phyloP scores from a whole-genome alignment of 35 echinoderm and acorn worm genomes.

The Heliocidaris tuberculata region DNA sequence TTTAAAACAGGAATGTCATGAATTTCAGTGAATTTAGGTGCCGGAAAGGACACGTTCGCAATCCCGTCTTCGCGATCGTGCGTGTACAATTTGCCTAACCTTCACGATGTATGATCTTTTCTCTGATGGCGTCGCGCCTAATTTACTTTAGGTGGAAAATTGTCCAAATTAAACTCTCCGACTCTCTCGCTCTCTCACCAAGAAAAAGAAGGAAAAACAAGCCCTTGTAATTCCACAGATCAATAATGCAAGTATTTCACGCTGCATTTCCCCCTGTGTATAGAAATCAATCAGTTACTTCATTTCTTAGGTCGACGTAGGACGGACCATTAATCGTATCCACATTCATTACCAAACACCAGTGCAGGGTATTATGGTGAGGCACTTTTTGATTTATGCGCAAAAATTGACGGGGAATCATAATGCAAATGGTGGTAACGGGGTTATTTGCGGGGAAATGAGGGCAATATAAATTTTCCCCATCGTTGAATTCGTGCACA shows the following conservation, averaged over 20 bases:
- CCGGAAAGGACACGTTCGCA: background rate
- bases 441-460: constrained; percentile 24
- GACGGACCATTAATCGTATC: constrained; percentile 11
- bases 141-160: background rate
- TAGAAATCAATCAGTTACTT: background rate
- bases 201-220: background rate
- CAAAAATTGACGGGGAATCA: background rate
- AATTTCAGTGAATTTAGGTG: background rate
- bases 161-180: background rate
- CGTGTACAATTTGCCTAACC: background rate
- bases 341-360: background rate
- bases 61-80: background rate
- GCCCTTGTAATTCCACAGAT: constrained; percentile 23
- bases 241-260: constrained; percentile 27
- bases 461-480: constrained; percentile 34
- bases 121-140: background rate
- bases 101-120: background rate
- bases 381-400: background rate
- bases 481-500: background rate
- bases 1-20: background rate
- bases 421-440: constrained; percentile 13
- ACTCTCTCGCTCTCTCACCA: background rate
- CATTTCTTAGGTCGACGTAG: background rate
- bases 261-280: background rate
- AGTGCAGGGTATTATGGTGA: background rate